Conservation (phyloP, 1,140 invertebrate genomes). For the Drosophila hydei region DNA sequence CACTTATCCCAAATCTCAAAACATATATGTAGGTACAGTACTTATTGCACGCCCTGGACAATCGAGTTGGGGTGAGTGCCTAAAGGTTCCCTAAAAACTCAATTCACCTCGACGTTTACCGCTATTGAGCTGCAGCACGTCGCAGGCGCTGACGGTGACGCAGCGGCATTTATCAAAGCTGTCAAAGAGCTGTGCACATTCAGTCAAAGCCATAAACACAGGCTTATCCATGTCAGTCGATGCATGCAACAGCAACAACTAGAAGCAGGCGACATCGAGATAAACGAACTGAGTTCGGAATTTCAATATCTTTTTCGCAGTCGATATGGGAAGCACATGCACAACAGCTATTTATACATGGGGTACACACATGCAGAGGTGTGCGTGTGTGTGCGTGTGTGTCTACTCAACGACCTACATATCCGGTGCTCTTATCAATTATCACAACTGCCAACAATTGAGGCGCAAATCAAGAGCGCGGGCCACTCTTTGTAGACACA, state of each 20-base stretch:
- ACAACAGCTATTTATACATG: neutral
- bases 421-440: conserved; percentile 43
- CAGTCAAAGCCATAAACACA: conserved; percentile 1
- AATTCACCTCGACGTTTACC: conserved; percentile 27
- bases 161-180: conserved; percentile 48
- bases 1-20: too few relatives aligned
- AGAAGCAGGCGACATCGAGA: conserved; percentile 24
- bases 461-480: conserved; percentile 5
- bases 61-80: neutral
- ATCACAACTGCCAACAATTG: conserved; percentile 17
- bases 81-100: neutral
- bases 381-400: neutral
- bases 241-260: conserved; percentile 7
- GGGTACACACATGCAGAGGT: neutral
- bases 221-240: neutral
- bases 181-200: conserved; percentile 18
- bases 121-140: conserved; percentile 26
- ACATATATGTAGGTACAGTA: too few relatives aligned
- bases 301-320: conserved; percentile 30
- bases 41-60: neutral
- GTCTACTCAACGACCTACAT: conserved; percentile 30
- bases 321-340: neutral
- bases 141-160: neutral
- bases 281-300: conserved; percentile 29
- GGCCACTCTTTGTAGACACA: neutral